These are phyloP conservation scores for Spheniscus mendiculus DNA, from an alignment of 2,113 vertebrate species.

Conservation along the genomic window DNA sequence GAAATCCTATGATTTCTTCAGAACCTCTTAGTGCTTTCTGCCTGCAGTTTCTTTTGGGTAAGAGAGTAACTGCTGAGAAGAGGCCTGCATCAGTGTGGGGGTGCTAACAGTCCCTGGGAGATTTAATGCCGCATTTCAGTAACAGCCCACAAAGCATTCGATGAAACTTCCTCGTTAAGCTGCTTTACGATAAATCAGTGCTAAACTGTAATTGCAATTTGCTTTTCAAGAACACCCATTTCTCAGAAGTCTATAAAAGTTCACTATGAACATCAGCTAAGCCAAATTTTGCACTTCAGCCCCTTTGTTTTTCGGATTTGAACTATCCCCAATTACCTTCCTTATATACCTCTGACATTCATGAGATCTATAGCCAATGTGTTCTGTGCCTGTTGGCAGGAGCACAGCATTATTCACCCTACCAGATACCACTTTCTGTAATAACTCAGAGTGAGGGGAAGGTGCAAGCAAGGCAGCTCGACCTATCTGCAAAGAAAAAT, in stretches of 20 bases:
- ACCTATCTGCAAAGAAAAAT: constrained; percentile 4
- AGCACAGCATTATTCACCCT: constrained; percentile 39
- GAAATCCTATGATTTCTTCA: neutral
- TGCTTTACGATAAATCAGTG: neutral
- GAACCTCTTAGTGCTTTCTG: neutral
- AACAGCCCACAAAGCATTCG: neutral
- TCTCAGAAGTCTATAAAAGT: constrained; percentile 45
- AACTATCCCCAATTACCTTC: neutral
- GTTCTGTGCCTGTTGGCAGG: constrained; percentile 37
- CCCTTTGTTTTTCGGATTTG: constrained; percentile 20
- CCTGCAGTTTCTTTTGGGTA: neutral
- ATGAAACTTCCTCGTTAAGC: neutral
- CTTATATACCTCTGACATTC: constrained; percentile 12
- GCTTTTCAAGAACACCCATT: constrained; percentile 35
- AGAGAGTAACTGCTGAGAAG: neutral
- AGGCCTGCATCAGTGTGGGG: neutral
- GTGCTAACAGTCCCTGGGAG: neutral
- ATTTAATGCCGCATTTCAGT: neutral
- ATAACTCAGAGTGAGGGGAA: constrained; percentile 39
- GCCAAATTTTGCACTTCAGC: neutral
- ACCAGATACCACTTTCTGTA: constrained; percentile 21
- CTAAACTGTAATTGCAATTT: constrained; percentile 41
- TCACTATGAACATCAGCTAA: neutral
- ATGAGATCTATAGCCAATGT: constrained; percentile 30
- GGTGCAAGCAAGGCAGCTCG: neutral